Evolutionary conservation across 30 jellyfish, hydroid and myxozoan species (phyloP).

Genomic region (Turritopsis rubra): DNA sequence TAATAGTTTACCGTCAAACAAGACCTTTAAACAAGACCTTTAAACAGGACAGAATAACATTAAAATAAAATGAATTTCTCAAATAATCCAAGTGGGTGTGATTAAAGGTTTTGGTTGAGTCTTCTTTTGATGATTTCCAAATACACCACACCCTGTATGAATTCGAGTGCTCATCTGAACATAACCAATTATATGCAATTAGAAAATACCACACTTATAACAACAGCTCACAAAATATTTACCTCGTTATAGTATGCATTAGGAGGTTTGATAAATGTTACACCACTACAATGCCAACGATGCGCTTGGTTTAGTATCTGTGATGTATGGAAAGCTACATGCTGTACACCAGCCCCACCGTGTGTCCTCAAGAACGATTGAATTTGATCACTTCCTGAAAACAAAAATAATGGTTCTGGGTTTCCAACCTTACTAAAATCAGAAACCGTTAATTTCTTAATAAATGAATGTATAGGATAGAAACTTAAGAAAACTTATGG

Average conservation of each 20-base stretch:
- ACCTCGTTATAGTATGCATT: slow-evolving; percentile 70
- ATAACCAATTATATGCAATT: neutral
- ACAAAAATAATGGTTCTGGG: neutral
- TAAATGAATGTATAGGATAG: neutral
- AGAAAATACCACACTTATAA: neutral
- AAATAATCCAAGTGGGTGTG: too few species aligned
- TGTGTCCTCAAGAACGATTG: slow-evolving; percentile 65
- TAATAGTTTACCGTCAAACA: too few species aligned
- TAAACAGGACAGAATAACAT: too few species aligned
- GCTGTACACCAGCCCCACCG: slow-evolving; percentile 89
- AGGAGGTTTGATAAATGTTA: slow-evolving; percentile 62
- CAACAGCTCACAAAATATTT: neutral
- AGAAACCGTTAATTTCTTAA: neutral
- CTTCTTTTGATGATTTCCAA: too few species aligned
- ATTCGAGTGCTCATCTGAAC: too few species aligned
- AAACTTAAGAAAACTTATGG: too few species aligned
- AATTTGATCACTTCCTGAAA: slow-evolving; percentile 77
- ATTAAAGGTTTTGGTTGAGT: too few species aligned
- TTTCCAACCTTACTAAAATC: neutral
- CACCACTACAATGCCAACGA: slow-evolving; percentile 49
- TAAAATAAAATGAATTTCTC: too few species aligned
- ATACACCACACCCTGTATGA: too few species aligned
- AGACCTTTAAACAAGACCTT: too few species aligned
- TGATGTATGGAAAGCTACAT: slow-evolving; percentile 54
- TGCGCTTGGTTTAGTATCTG: slow-evolving; percentile 38